Evolutionary conservation across 2,797 vertebrate species (phyloP).

Genomic region (Ambastaia sidthimunki): DNA sequence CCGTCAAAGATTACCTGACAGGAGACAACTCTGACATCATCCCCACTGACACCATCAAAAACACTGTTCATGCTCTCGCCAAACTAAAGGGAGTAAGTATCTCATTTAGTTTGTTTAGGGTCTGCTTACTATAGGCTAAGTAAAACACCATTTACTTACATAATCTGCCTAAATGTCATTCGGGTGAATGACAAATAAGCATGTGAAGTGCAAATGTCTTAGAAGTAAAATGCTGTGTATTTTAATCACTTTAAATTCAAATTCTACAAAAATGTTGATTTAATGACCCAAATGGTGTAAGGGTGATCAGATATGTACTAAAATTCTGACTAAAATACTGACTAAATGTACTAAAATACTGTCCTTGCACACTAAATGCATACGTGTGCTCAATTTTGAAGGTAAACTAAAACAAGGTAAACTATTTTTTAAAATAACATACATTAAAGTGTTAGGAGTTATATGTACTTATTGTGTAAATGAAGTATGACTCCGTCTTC

Average conservation of each 20-base stretch:
- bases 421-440: too few relatives aligned
- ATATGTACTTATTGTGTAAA: background rate
- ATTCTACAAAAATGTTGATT: too few relatives aligned
- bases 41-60: slow-evolving; percentile 97
- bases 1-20: slow-evolving; percentile 84
- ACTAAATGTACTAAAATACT: too few relatives aligned
- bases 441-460: background rate
- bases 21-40: slow-evolving; percentile 93
- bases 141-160: background rate
- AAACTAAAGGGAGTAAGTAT: slow-evolving; percentile 89
- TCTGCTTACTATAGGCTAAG: too few relatives aligned
- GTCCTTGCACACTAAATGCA: too few relatives aligned
- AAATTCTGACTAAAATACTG: too few relatives aligned
- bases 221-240: background rate
- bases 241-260: too few relatives aligned
- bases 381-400: too few relatives aligned
- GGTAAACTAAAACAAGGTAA: too few relatives aligned
- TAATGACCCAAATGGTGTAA: too few relatives aligned
- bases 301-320: too few relatives aligned
- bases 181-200: background rate
- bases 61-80: slow-evolving; percentile 90
- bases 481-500: background rate
- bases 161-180: background rate
- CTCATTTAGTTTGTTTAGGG: background rate
- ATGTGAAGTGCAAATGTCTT: background rate